phyloP scores from a whole-genome alignment of 2,797 vertebrate genomes.

The Moxostoma hubbsi region DNA sequence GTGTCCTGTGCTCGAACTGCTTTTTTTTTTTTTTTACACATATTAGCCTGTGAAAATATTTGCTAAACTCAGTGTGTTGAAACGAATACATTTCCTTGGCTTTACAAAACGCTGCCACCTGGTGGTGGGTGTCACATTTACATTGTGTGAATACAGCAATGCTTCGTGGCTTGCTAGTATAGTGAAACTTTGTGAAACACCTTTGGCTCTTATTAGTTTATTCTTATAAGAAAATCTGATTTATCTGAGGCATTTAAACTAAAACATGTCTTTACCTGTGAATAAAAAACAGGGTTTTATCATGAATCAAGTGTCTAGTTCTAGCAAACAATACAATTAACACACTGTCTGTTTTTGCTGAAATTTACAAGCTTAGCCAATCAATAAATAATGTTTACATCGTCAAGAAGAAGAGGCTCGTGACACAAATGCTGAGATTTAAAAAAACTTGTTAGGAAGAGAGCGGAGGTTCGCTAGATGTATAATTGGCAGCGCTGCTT shows the following conservation, averaged over 20 bases:
- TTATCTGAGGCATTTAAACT: no score
- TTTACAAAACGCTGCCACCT: conserved; percentile 76
- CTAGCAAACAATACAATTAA: no score
- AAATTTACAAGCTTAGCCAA: background rate
- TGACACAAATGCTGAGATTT: no score
- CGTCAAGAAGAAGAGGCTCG: no score
- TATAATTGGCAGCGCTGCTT: no score
- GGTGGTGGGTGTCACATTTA: conserved; percentile 58
- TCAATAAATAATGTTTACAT: background rate
- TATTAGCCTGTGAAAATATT: conserved; percentile 23
- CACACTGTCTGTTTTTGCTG: background rate
- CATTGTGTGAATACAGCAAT: background rate
- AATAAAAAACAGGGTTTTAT: background rate
- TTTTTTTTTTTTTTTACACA: conserved; percentile 22
- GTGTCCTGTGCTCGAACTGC: background rate
- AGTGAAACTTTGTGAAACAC: background rate
- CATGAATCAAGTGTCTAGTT: no score
- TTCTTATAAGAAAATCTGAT: no score
- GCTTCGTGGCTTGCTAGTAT: background rate
- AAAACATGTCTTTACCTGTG: background rate
- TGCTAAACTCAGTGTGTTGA: conserved; percentile 55
- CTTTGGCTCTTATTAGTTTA: background rate
- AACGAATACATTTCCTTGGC: conserved; percentile 59
- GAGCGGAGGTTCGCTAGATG: no score
- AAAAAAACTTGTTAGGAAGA: no score